Evolutionary conservation across 2,888 invertebrate genomes (phyloP).

Genomic region (Eupithecia pulchellata): DNA sequence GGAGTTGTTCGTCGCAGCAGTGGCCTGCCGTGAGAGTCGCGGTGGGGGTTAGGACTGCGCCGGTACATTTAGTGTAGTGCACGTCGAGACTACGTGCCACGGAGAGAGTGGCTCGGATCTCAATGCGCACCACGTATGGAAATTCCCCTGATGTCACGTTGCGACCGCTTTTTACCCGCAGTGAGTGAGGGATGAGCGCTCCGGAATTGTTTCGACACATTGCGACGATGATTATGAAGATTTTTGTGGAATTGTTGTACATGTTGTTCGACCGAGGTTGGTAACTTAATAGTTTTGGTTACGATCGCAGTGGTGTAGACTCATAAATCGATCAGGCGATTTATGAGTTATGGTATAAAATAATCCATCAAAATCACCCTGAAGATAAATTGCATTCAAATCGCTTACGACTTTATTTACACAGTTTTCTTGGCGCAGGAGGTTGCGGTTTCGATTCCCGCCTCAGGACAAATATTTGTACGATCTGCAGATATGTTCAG

Average conservation of each 20-base stretch:
- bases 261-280: not conserved
- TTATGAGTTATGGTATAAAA: not conserved
- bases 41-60: not conserved
- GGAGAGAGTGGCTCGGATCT: not conserved
- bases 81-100: not conserved
- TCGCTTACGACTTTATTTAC: not conserved
- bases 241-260: conserved; percentile 1
- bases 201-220: not conserved
- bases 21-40: not conserved
- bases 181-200: not conserved
- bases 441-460: no score
- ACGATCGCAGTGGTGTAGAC: not conserved
- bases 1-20: not conserved
- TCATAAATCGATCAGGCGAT: not conserved
- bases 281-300: not conserved
- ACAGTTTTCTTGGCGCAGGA: no score
- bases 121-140: not conserved
- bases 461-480: no score
- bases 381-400: not conserved
- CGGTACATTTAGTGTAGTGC: not conserved
- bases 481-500: no score
- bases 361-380: not conserved
- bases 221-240: not conserved
- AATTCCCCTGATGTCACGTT: conserved; percentile 1
- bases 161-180: not conserved